Conservation (phyloP, 2,113 vertebrate genomes). For the Melospiza melodia region DNA sequence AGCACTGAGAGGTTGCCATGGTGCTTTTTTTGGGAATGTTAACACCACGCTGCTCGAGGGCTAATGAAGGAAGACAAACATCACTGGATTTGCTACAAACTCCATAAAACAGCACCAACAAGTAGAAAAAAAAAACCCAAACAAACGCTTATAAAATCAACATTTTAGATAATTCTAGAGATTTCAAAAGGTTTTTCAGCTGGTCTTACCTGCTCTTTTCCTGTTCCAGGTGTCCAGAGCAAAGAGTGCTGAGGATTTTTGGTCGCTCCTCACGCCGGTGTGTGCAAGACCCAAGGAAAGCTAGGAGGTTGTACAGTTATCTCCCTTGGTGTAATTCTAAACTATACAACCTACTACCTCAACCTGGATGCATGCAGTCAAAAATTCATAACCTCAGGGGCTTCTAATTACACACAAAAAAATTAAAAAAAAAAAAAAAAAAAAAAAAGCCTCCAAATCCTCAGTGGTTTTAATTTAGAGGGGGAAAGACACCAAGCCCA, state of each 20-base stretch:
- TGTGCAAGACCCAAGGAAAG: slow-evolving; percentile 94
- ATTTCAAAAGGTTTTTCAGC: background rate
- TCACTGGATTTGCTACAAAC: background rate
- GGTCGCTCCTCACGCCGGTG: slow-evolving; percentile 62
- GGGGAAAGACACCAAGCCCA: background rate
- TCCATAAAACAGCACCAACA: background rate
- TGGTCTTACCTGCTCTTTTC: slow-evolving; percentile 76
- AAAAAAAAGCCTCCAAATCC: background rate
- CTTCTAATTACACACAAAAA: background rate
- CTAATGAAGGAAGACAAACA: slow-evolving; percentile 10
- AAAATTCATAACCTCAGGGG: slow-evolving; percentile 45
- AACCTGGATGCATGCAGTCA: slow-evolving; percentile 88
- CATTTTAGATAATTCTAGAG: background rate
- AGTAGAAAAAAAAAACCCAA: too few species aligned
- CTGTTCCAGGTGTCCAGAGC: slow-evolving; percentile 42
- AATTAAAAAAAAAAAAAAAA: background rate
- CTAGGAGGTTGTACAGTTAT: slow-evolving; percentile 99
- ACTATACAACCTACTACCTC: slow-evolving; percentile 99
- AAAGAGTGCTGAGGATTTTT: slow-evolving; percentile 56
- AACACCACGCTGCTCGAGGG: background rate
- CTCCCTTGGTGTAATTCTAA: slow-evolving; percentile 97
- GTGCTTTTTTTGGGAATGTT: slow-evolving; percentile 38
- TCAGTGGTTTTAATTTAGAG: background rate
- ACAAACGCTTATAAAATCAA: rapidly evolving
- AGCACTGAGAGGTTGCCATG: background rate